Base-by-base conservation (phyloP, 2,113 vertebrate species). In the Seriola rivoliana region DNA sequence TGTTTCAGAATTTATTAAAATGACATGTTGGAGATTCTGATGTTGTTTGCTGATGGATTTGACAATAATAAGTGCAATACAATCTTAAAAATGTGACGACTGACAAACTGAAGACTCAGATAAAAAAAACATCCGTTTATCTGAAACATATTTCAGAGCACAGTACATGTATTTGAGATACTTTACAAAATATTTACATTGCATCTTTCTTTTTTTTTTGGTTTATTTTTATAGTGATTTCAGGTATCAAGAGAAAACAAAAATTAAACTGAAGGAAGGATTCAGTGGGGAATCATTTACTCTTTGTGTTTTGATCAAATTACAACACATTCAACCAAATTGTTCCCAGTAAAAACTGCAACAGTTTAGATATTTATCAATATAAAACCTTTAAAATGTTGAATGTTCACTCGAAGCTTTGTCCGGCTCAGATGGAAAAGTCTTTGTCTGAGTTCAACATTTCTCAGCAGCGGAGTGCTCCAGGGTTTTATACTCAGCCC, bases 161-260 rank as follows among this genome's bases (percentile, higher is more conserved):
- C 80, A 88, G 57, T 69, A 91, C 85, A 91, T 89, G 84, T 81
- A 81, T 75, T 80, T 83, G 68, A 82, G 85, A 93, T 80, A 78
- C 78, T 93, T 93, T 93, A 95, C 91, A 94, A 84, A 85, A 89
- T 95, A 96, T 96, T 94, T 96, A 96, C 94, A 95, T 70, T 25
- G 25, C 48, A 82, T 76, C 55, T 66, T 72, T 84, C 80, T 69
- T 74, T 87, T 82, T 82, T 64, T 38, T 87, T 67, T 70, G 59
- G 55, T 87, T 75, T 63, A 54, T 89, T 74, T 68, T 60, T 78
- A 32, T 57, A 7, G 60, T 74, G 21, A 75, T 25, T 71, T 82
- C 52, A 14, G 25, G n/a, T 58, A 66, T 1, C 12, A 64, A 60
- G 48, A 77, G n/a, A 81, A 71, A 44, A 75, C 1, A 67, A 40